Base-by-base conservation (phyloP, 2,797 vertebrate genomes). In the Heliangelus exortis region DNA sequence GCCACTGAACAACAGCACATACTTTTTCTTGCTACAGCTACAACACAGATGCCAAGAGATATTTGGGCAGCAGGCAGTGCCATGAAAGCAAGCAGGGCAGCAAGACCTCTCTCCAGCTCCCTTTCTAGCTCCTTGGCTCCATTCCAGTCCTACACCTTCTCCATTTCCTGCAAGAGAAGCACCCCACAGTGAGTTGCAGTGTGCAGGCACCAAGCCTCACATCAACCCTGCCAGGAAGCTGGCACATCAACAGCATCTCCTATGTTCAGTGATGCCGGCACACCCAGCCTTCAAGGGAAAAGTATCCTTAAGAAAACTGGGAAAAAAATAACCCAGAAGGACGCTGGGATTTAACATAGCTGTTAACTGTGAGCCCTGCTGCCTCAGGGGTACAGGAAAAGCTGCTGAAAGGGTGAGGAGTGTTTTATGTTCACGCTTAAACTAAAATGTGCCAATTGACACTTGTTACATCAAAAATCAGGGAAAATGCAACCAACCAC, bases 101-200 rank as follows among this genome's bases (percentile, higher is more conserved):
- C 8, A n/a, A 54, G 17, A 26, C 17, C 65, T 7, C 43, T 50
- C 45, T 26, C 43, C 21, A 63, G 10, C 55, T 75, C 62, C 47
- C 20, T n/a, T 92, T 41, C 47, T n/a, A 66, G 57, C 34, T 89
- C 39, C 25, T 36, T 31, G 13, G 28, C 57, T 71, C 45, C 8
- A 3, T 43, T 62, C 33, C 4, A 6, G 53, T 54, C 43, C 66
- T 43, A 36, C 31, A 1, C 6, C 31, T 4, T 2, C 51, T 61
- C 68, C 4, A 2, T 15, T 45, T 58, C 41, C 73, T 26, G 31
- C 59, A 57, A n/a, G 0, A n/a, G 55, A n/a, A 58, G 18, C 66
- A 34, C 62, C 73, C 48, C 4, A 1, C 28, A 19, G 73, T 4
- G 23, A 61, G 11, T 47, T 41, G 43, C 0, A 2, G 9, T 3